Conservation (phyloP, 2,888 invertebrate species). For the Cephus rjabovi region DNA sequence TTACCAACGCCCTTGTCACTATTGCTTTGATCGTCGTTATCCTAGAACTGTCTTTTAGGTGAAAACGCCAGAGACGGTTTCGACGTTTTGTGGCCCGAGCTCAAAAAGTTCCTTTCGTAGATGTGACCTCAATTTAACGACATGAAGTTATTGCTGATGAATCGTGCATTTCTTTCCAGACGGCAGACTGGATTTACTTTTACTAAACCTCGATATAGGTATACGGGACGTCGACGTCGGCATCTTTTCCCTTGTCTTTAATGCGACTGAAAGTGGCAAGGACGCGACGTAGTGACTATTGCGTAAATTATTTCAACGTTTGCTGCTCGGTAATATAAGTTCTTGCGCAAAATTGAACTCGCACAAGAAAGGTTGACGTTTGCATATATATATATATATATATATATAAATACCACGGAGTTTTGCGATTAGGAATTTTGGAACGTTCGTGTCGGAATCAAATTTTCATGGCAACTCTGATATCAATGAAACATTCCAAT, state of each 20-base stretch:
- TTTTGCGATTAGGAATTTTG: neutral
- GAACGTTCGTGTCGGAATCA: neutral
- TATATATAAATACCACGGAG: neutral
- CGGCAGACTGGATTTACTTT: neutral
- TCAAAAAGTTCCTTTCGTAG: neutral
- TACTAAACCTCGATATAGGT: neutral
- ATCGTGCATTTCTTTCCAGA: neutral
- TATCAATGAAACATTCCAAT: neutral
- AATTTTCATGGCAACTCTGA: neutral
- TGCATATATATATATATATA: neutral
- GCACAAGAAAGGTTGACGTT: neutral
- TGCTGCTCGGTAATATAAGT: neutral
- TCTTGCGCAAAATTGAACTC: neutral
- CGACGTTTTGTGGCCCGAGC: neutral
- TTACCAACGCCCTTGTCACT: neutral
- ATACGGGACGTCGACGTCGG: neutral
- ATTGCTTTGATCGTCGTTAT: neutral
- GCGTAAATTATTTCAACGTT: neutral
- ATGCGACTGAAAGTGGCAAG: neutral
- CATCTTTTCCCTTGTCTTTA: neutral
- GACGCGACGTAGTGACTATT: neutral
- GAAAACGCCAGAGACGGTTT: neutral
- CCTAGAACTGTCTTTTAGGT: neutral
- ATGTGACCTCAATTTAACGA: neutral
- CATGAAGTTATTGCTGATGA: neutral